phyloP scores from a whole-genome alignment of 2,113 vertebrate genomes.

The Columba janthina region DNA sequence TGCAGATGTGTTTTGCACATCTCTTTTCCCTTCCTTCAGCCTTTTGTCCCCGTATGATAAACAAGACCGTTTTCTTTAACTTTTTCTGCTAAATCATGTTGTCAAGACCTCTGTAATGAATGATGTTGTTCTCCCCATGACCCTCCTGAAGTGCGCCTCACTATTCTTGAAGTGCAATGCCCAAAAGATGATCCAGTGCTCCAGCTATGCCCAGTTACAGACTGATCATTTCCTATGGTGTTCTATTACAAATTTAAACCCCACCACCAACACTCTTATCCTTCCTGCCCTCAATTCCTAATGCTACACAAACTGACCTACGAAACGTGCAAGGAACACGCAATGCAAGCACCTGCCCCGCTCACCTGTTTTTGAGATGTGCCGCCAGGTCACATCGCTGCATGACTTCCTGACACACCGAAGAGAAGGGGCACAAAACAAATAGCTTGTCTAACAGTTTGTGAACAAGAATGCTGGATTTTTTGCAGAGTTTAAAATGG shows the following conservation, averaged over 20 bases:
- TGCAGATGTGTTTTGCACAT: background rate
- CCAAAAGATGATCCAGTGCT: background rate
- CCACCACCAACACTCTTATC: background rate
- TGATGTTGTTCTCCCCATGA: fast-evolving
- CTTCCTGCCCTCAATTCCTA: background rate
- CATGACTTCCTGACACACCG: slow-evolving; percentile 90
- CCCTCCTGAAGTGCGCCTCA: background rate
- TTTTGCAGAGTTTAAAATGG: slow-evolving; percentile 92
- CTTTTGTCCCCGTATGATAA: background rate
- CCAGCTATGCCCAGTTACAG: background rate
- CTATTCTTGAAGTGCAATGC: background rate
- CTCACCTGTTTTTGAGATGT: slow-evolving; percentile 97
- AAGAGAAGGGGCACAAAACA: slow-evolving; percentile 90
- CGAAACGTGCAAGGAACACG: fast-evolving
- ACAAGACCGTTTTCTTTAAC: background rate
- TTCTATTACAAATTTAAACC: background rate
- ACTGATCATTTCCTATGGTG: background rate
- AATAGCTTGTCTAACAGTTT: slow-evolving; percentile 95
- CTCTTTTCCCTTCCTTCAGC: background rate
- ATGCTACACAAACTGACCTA: background rate
- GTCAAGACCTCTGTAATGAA: background rate
- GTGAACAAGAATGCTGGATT: slow-evolving; percentile 97
- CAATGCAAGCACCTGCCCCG: fast-evolving
- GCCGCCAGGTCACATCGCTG: slow-evolving; percentile 94
- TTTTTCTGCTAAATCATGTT: background rate